These are phyloP conservation scores for Ptilodon capucinus DNA, from an alignment of 2,888 invertebrate genomes.

Conservation along the genomic window DNA sequence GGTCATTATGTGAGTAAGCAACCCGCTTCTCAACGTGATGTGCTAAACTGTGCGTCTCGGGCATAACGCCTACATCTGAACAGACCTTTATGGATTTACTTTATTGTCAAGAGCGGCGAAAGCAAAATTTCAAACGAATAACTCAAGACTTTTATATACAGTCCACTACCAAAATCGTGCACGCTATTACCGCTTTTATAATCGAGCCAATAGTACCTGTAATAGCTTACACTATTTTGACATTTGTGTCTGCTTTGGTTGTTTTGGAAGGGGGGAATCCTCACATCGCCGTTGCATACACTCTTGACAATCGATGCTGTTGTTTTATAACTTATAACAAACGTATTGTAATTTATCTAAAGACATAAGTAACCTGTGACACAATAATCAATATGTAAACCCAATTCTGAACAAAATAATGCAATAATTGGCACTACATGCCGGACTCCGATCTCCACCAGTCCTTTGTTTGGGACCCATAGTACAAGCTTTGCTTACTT, in stretches of 20 bases:
- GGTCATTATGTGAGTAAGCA: neutral
- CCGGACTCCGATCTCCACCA: too few species aligned
- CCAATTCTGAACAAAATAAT: too few species aligned
- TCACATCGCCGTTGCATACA: conserved; percentile 7
- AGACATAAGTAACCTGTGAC: too few species aligned
- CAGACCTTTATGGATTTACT: conserved; percentile 35
- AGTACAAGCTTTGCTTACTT: too few species aligned
- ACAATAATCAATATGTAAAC: too few species aligned
- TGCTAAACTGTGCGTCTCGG: neutral
- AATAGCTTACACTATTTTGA: conserved; percentile 21
- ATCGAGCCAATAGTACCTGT: neutral
- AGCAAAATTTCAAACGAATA: conserved; percentile 19
- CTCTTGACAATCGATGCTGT: conserved; percentile 42
- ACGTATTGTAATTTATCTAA: conserved; percentile 23
- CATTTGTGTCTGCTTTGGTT: conserved; percentile 8
- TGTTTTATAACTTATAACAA: conserved; percentile 27
- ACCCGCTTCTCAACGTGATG: too few species aligned
- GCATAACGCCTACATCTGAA: conserved; percentile 3
- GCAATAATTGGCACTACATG: too few species aligned
- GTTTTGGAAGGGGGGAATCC: conserved; percentile 3
- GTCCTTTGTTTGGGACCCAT: too few species aligned
- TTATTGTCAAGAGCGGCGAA: conserved; percentile 49
- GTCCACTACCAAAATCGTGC: conserved; percentile 22
- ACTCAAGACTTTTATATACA: conserved; percentile 2
- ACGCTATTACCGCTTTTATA: conserved; percentile 27